phyloP scores from a whole-genome alignment of 2,888 invertebrate genomes.

The Drosophila longiperda region DNA sequence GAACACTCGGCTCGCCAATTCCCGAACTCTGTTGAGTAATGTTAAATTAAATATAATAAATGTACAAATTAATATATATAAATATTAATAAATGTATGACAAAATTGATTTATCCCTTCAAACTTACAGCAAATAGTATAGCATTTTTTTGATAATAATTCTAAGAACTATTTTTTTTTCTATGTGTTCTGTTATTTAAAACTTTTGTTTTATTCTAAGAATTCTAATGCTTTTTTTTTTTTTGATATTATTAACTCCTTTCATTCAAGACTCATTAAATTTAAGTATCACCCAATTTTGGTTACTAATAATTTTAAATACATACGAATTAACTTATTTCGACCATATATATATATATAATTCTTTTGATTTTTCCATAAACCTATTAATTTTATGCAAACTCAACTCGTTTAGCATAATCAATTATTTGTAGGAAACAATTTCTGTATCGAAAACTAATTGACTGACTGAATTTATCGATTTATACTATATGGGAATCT shows the following conservation, averaged over 20 bases:
- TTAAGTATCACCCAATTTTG: not conserved
- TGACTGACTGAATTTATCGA: not conserved
- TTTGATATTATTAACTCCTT: too few species aligned
- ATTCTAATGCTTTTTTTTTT: too few species aligned
- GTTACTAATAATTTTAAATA: not conserved
- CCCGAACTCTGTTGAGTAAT: constrained; percentile 89
- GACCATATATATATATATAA: not conserved
- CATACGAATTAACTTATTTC: too few species aligned
- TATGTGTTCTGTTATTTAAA: not conserved
- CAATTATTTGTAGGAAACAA: not conserved
- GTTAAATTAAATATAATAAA: not conserved
- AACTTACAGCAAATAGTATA: not conserved
- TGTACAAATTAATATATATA: not conserved
- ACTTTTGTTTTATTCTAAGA: not conserved
- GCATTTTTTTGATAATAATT: not conserved
- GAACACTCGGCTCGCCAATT: constrained; percentile 97
- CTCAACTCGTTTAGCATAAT: not conserved
- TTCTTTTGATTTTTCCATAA: not conserved
- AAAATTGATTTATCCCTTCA: not conserved
- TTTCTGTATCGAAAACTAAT: not conserved
- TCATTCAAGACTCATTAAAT: too few species aligned
- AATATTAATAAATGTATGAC: not conserved
- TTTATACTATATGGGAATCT: not conserved
- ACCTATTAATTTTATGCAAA: not conserved
- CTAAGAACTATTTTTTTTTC: not conserved